Evolutionary conservation across 2,797 vertebrate species (phyloP), one percentile per base, ranked within the genome.

Genomic region (Chromobotia macracanthus): DNA sequence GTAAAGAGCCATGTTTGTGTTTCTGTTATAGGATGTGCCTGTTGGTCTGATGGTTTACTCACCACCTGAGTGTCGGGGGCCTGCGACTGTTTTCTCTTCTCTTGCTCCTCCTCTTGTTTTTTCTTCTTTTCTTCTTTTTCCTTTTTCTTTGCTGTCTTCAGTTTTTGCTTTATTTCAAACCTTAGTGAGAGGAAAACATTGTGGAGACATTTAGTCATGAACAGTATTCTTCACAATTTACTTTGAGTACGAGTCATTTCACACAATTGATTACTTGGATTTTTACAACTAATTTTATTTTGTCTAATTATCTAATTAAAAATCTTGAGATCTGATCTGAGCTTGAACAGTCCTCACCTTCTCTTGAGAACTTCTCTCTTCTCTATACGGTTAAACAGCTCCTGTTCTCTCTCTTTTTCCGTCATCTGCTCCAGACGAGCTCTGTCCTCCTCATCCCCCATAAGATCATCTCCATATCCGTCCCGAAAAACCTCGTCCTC

Each of bases 91-190:
- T 98, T 99, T 88, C 96, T 95, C 89, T 99, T 99, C 86, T 99
- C 97, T 80, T 98, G 96, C 64, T 99, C 97, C 64, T 99, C 97
- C 84, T 98, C 97, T 84, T 98, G 96, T 80, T 98, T 99, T 92
- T 98, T 99, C 86, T 98, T 98, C 89, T 99, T 99, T 89, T 99
- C 96, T 86, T 99, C 97, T 89, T 99, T 99, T 84, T 98, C 97
- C 88, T 99, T 99, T 89, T 98, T 98, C 92, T 99, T 99, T 76
- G 96, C 96, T 0, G 95, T 97, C 93, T 99, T 98, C 87, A 99
- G 92, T 87, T 99, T 99, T 90, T 99, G 98, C 89, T 99, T 98
- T 60, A 99, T 99, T 93, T 99, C 98, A 93, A 99, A 99, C 87
- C 98, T 99, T 86, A 75, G n/a, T 16, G 10, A 9, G 6, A 58